Evolutionary conservation across 2,113 vertebrate species (phyloP), one percentile per base, ranked within the genome.

Genomic region (Zosterops borbonicus): DNA sequence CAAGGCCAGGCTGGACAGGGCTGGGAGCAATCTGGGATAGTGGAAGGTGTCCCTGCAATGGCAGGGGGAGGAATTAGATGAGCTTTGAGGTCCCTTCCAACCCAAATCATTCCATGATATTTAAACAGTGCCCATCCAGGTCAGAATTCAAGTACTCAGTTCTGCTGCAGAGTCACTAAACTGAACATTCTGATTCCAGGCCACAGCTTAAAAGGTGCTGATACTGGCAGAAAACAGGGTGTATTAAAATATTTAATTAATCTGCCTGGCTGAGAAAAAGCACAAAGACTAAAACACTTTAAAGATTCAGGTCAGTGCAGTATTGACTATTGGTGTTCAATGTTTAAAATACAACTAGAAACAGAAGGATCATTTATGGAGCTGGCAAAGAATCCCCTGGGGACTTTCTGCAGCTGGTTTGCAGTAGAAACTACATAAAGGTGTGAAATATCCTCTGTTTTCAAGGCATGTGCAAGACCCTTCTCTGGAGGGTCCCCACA

Each of bases 181-280:
- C 58, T 79, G 70, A 95, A 89, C 65, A 75, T 41, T 84, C n/a
- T 31, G 58, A 94, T 91, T 68, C 89, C 79, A 82, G 31, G 69
- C 89, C 80, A 68, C 3, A 75, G 76, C 49, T 60, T n/a, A n/a
- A 71, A 83, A 68, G 44, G 49, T 75, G 92, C 89, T 92, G 84
- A 94, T 31, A 37, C 35, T 74, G 91, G 44, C 75, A 90, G 74
- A 68, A 75, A 84, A 58, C 17, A 62, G 41, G 41, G 49, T 68
- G 94, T 85, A 79, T 87, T 84, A 76, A 94, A 94, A 87, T 60
- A 91, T 6, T 29, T 35, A 58, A 84, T 78, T 64, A 64, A 78
- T 64, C 74, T 68, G 65, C 27, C 49, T 87, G 53, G 91, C 89
- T 79, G 29, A 16, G 63, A 35, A 64, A 79, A 91, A 79, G 42